Conservation (phyloP, 2,888 invertebrate species). For the Andrena camellia region DNA sequence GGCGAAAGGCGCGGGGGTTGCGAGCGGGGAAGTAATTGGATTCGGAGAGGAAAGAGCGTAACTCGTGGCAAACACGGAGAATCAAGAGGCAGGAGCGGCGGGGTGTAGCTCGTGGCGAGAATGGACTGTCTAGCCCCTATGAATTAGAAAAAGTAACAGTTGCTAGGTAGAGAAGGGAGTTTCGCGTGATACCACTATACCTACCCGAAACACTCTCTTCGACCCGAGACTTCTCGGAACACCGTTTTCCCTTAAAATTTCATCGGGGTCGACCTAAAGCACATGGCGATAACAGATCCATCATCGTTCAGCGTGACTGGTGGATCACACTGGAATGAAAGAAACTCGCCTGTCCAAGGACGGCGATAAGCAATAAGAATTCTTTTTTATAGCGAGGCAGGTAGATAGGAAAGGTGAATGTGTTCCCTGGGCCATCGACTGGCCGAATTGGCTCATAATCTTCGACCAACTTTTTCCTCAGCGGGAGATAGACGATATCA, state of each 20-base stretch:
- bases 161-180: not conserved
- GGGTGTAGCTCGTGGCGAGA: not conserved
- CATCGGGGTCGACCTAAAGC: too few species aligned
- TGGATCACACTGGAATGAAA: not conserved
- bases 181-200: not conserved
- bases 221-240: too few species aligned
- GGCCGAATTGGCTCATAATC: constrained; percentile 19
- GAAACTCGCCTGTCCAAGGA: not conserved
- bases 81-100: not conserved
- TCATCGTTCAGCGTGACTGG: not conserved
- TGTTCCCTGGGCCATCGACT: constrained; percentile 9
- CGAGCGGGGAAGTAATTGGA: constrained; percentile 27
- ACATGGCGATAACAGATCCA: too few species aligned
- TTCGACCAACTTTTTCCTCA: constrained; percentile 5
- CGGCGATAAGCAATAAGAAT: not conserved
- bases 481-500: constrained; percentile 21
- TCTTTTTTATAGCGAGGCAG: not conserved
- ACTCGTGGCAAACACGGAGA: not conserved
- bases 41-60: not conserved
- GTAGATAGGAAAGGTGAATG: not conserved
- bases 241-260: too few species aligned
- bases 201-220: not conserved
- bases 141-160: not conserved
- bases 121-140: not conserved
- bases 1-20: not conserved